Base-by-base conservation (phyloP, 1,140 invertebrate species). In the Nephotettix cincticeps region DNA sequence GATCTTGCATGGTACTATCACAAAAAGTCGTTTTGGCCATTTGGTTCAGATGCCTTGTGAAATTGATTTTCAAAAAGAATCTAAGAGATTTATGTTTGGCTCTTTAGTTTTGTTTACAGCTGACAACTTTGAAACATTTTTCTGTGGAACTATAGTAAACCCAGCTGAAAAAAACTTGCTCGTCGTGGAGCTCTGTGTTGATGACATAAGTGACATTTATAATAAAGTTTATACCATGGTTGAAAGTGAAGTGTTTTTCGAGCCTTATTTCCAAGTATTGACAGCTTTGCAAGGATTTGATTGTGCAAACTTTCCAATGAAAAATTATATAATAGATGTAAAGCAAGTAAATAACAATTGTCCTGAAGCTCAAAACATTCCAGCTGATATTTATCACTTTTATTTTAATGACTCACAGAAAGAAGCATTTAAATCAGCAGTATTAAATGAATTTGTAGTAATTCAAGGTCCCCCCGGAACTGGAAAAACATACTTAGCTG, bases 381-480 rank as follows among this genome's bases (percentile, higher is more conserved):
- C 0, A 51, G 47, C 84, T 58, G 58, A 75, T 19, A 25, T 71
- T 14, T 45, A 47, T 30, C 1, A 36, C 13, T 51, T 45, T 14
- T 43, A 76, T 19, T 80, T 90, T 11, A 85, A 90, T 78, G 76
- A 83, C 30, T 84, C 83, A 58, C 90, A 92, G 77, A 81, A 80
- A 51, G 76, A 77, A 17, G 89, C 90, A 0, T 87, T 86, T 71
- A 78, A 82, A 72, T 79, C 85, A 29, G 87, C 88, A 0, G 73
- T 91, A 14, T 86, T 82, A 0, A 82, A 84, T 56, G 86, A 91
- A 76, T 87, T 91, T 74, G 82, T 86, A 1, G 81, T 96, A 1
- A 94, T 95, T 72, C 93, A 95, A 83, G 89, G 89, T 0, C 89
- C 89, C 13, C 92, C 92, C 0, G 92, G 92, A 2, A 93, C 91